Evolutionary conservation across 2,797 vertebrate species (phyloP).

Genomic region (Sphenopsis melanotis): DNA sequence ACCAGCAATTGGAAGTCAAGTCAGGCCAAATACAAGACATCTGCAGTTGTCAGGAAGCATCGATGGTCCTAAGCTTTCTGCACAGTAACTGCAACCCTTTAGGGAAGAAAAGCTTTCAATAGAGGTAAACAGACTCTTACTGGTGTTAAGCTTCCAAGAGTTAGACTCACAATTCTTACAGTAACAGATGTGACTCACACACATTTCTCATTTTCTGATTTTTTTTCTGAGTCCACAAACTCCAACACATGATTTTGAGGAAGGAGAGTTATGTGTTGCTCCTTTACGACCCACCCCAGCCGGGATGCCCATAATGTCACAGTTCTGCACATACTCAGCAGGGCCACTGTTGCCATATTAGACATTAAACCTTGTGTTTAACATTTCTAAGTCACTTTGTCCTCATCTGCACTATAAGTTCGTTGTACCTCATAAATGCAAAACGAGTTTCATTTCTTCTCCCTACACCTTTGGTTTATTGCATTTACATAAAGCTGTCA

Average conservation of each 20-base stretch:
- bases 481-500: conserved; percentile 70
- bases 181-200: not conserved
- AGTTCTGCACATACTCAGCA: not conserved
- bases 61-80: not conserved
- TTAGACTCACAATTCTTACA: not conserved
- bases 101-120: not conserved
- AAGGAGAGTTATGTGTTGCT: not conserved
- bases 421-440: conserved; percentile 46
- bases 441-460: conserved; percentile 55
- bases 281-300: not conserved
- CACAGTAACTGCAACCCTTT: not conserved
- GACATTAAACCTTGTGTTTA: conserved; percentile 39
- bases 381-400: conserved; percentile 62
- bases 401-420: conserved; percentile 55
- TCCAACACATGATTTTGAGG: not conserved
- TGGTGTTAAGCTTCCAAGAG: not conserved
- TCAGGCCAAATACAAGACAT: not conserved
- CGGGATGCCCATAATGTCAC: not conserved
- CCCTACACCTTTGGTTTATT: conserved; percentile 48
- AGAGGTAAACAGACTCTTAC: not conserved
- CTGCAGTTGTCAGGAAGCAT: not conserved
- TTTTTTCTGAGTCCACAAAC: not conserved
- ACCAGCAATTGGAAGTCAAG: not conserved
- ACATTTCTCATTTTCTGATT: not conserved
- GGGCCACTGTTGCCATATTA: not conserved